phyloP scores from a whole-genome alignment of 2,113 vertebrate species.

The Notiomystis cincta region DNA sequence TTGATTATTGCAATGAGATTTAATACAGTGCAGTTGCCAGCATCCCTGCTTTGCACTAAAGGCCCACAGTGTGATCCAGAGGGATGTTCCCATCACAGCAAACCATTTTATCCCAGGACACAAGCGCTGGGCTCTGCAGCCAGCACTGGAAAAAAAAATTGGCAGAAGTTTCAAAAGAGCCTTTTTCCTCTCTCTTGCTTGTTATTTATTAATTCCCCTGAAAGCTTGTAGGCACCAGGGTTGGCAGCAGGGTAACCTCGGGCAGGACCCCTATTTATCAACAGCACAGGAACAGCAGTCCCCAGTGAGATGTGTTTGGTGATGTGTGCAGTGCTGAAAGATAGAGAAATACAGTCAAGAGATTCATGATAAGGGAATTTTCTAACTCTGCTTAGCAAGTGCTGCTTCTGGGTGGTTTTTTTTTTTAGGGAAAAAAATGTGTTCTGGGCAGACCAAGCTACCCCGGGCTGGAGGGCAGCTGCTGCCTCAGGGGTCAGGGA shows the following conservation, averaged over 20 bases:
- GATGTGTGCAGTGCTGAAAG: not conserved
- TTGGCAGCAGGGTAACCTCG: not conserved
- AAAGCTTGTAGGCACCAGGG: not conserved
- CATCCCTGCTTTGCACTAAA: not conserved
- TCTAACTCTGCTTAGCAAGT: not conserved
- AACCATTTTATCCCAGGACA: not conserved
- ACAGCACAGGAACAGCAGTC: not conserved
- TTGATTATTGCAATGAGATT: not conserved
- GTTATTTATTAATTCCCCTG: conserved; percentile 23
- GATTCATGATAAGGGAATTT: not conserved
- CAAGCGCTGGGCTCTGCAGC: not conserved
- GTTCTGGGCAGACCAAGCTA: not conserved
- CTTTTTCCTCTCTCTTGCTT: not conserved
- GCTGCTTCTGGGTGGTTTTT: not conserved
- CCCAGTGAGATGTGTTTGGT: not conserved
- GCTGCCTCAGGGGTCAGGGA: not conserved
- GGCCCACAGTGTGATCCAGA: fast-evolving
- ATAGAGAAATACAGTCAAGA: not conserved
- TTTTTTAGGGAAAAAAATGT: not conserved
- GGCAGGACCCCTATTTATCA: conserved; percentile 16
- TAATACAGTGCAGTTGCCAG: fast-evolving
- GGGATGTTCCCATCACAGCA: not conserved
- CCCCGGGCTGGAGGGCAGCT: not conserved
- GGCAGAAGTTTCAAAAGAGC: not conserved
- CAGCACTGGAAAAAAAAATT: not conserved